phyloP scores from a whole-genome alignment of 2,113 vertebrate genomes.

The sheep (Ovis aries) region DNA sequence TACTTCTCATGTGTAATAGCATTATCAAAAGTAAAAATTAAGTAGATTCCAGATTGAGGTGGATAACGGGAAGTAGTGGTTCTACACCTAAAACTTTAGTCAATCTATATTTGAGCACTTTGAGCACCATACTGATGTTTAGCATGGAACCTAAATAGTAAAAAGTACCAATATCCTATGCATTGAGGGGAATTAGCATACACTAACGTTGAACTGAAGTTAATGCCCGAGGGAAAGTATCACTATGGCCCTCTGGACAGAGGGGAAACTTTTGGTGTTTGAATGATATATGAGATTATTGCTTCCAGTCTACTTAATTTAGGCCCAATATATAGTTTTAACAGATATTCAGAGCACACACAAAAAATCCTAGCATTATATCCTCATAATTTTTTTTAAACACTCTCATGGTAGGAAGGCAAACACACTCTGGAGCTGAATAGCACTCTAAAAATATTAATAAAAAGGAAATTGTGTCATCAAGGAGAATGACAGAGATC shows the following conservation, averaged over 20 bases:
- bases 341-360: neutral
- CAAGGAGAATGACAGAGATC: neutral
- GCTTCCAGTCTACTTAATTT: neutral
- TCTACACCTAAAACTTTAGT: neutral
- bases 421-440: neutral
- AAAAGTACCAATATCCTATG: neutral
- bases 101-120: neutral
- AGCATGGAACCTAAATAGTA: neutral
- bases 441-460: neutral
- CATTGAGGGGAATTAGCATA: neutral
- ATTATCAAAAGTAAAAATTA: neutral
- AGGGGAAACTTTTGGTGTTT: neutral
- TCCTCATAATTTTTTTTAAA: neutral
- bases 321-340: neutral
- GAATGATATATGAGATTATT: neutral
- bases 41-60: neutral
- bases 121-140: neutral
- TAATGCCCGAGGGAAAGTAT: neutral
- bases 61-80: neutral
- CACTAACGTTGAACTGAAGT: neutral
- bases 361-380: neutral
- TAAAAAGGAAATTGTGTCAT: neutral
- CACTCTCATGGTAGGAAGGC: neutral
- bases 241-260: neutral
- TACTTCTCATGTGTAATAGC: accelerated